These are phyloP conservation scores for Hybos culiciformis DNA, from an alignment of 2,888 invertebrate species.

Conservation along the genomic window DNA sequence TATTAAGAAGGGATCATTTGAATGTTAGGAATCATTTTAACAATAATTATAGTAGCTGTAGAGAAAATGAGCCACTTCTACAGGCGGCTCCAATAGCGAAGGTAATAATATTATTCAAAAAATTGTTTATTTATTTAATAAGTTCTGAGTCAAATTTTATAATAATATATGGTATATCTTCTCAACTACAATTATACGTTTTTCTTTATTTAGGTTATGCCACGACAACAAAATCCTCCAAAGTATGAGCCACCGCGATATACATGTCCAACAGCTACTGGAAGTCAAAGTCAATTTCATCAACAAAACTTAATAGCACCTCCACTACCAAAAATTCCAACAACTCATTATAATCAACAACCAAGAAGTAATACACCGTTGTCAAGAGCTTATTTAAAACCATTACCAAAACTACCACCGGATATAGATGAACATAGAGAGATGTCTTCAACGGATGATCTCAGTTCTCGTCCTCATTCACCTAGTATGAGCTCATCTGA, in stretches of 20 bases:
- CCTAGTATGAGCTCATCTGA: slow-evolving; percentile 74
- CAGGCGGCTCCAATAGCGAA: slow-evolving; percentile 35
- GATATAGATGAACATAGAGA: slow-evolving; percentile 34
- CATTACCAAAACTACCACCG: slow-evolving; percentile 43
- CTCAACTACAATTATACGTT: too few relatives aligned
- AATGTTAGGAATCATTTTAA: slow-evolving; percentile 23
- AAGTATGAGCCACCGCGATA: slow-evolving; percentile 36
- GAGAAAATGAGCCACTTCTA: slow-evolving; percentile 35
- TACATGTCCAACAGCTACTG: slow-evolving; percentile 23
- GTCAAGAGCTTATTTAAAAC: slow-evolving; percentile 41
- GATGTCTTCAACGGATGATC: slow-evolving; percentile 65
- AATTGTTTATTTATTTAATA: too few relatives aligned
- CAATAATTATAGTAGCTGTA: slow-evolving; percentile 30
- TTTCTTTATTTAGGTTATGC: slow-evolving; percentile 27
- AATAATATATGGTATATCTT: too few relatives aligned
- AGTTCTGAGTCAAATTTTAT: too few relatives aligned
- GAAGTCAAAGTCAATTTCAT: slow-evolving; percentile 19
- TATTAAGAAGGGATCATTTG: slow-evolving; percentile 18
- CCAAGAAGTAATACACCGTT: slow-evolving; percentile 24
- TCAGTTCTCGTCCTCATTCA: slow-evolving; percentile 66
- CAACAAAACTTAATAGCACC: slow-evolving; percentile 24
- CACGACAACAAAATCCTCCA: slow-evolving; percentile 30
- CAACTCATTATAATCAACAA: slow-evolving; percentile 1
- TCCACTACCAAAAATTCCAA: slow-evolving; percentile 36
- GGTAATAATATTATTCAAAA: too few relatives aligned